phyloP scores from a whole-genome alignment of 2,113 vertebrate species.

The Dasyornis broadbenti region DNA sequence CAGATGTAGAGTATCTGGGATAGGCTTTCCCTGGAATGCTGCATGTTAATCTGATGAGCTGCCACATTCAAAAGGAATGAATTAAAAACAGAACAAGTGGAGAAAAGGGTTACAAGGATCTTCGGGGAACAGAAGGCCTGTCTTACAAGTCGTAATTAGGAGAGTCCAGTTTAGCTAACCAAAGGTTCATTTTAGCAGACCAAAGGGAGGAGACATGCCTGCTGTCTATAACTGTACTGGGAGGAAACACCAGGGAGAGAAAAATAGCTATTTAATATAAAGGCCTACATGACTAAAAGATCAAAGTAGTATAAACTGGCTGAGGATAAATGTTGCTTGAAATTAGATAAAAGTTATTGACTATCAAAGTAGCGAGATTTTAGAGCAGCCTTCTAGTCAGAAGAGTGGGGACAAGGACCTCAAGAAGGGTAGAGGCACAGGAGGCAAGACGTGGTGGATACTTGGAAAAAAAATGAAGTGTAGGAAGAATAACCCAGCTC shows the following conservation, averaged over 20 bases:
- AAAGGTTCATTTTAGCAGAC: conserved; percentile 40
- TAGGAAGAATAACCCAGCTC: background rate
- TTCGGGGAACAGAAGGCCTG: conserved; percentile 3
- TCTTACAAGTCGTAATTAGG: conserved; percentile 35
- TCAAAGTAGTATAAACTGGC: conserved; percentile 9
- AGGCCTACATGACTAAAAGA: conserved; percentile 6
- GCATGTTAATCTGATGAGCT: background rate
- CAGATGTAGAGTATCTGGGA: background rate
- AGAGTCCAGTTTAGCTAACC: conserved; percentile 44
- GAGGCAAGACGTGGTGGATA: background rate
- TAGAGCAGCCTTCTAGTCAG: background rate
- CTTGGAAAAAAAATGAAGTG: background rate
- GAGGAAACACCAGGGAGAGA: background rate
- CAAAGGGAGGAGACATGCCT: background rate
- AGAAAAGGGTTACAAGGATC: conserved; percentile 21
- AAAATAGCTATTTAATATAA: conserved; percentile 35
- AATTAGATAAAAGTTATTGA: conserved; percentile 1
- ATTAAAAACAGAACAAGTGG: conserved; percentile 16
- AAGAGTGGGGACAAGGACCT: background rate
- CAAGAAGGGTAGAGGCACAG: background rate
- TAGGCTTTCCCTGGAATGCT: background rate
- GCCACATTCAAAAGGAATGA: conserved; percentile 2
- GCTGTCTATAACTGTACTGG: background rate
- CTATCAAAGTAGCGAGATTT: background rate
- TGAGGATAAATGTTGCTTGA: background rate